Base-by-base conservation (phyloP, 2,113 vertebrate species). In the Xiphophorus hellerii region DNA sequence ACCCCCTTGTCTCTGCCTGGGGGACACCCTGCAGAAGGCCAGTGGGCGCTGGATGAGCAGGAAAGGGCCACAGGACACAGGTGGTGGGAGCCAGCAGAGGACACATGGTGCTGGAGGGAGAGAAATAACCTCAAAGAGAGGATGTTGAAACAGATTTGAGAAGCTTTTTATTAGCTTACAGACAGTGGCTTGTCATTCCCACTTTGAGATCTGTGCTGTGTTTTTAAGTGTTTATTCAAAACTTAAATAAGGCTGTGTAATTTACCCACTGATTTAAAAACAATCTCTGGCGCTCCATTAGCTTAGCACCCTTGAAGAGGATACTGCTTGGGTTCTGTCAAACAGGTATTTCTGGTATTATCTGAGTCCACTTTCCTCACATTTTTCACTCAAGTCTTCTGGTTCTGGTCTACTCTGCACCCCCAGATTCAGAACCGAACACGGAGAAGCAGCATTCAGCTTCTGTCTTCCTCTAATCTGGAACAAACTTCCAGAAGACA, bases 11-110 rank as follows among this genome's bases (percentile, higher is more conserved):
- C 83, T 69, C 77, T 69, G 88, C 89, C 86, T 78, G 37, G 76
- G 90, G 85, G 87, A 87, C 73, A 83, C 89, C 89, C 87, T 74
- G 71, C 33, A 58, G 89, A 75, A 67, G 81, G 83, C 89, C 84
- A 73, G 9, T 60, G 86, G 89, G 85, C 84, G 42, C 78, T 72
- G 88, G 86, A 75, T 33, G 25, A 84, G 76, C 79, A 80, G 89
- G 81, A 89, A 84, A 86, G 70, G 75, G 79, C 89, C 86, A 90
- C 48, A 66, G 90, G 89, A 93, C 91, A 90, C 90, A 92, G 91
- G 91, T 92, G 89, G 88, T 66, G 62, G 25, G 31, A 81, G 75
- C 72, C 67, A 73, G 30, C 76, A 82, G 81, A 77, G 85, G 84
- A 91, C 86, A 85, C 78, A 77, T 61, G 69, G 76, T 73, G 83